Evolutionary conservation across 2,888 invertebrate species (phyloP).

Genomic region (Amphipoea lucens): DNA sequence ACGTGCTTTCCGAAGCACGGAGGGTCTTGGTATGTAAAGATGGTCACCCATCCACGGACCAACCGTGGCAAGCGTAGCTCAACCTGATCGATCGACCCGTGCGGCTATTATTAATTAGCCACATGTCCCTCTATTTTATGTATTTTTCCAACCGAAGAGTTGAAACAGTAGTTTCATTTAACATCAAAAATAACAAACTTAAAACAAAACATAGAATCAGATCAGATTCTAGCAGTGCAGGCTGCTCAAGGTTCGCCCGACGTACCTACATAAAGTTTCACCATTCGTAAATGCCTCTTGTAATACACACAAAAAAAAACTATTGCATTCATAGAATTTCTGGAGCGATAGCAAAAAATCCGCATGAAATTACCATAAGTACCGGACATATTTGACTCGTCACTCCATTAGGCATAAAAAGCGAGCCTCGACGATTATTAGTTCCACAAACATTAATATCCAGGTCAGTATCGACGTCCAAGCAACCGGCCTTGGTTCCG

Average conservation of each 20-base stretch:
- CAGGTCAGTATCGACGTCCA: conserved; percentile 56
- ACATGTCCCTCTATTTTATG: too few species aligned
- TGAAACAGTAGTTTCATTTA: too few species aligned
- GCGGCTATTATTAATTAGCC: too few species aligned
- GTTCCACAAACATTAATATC: conserved; percentile 58
- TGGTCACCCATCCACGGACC: too few species aligned
- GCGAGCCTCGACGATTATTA: conserved; percentile 39
- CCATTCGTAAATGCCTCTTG: background rate
- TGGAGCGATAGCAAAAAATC: background rate
- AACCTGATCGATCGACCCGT: too few species aligned
- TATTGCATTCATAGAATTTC: background rate
- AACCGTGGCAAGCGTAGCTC: too few species aligned
- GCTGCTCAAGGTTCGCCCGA: background rate
- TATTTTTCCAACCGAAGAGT: too few species aligned
- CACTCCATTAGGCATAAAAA: conserved; percentile 26
- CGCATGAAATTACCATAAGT: background rate
- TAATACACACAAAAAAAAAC: background rate
- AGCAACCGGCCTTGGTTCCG: conserved; percentile 41
- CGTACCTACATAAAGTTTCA: background rate
- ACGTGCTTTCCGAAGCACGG: too few species aligned
- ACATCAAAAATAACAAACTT: too few species aligned
- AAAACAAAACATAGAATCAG: too few species aligned
- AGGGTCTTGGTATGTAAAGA: too few species aligned
- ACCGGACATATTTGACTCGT: background rate
- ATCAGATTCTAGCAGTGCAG: background rate